Evolutionary conservation across 53 echinoderm and acorn worm species (phyloP), one percentile per base, ranked within the genome.

Genomic region (Actinopyga echinites): DNA sequence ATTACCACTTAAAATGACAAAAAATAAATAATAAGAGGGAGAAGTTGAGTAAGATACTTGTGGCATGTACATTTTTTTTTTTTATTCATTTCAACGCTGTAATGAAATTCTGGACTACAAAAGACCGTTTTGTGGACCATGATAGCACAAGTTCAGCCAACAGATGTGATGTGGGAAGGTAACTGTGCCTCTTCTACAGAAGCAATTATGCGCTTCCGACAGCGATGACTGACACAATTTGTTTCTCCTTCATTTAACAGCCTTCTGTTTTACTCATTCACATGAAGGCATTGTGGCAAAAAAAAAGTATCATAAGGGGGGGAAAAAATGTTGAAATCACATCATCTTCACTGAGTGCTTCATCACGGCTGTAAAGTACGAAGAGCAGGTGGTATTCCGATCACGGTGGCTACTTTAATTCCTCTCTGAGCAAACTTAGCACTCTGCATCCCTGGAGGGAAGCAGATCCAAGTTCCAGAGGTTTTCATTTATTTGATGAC

Each of bases 241-340:
- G n/a, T 71, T 71, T 71, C 71, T 71, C 71, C 71, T 71, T 71
- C 71, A 71, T 40, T 71, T 40, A 40, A 71, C 71, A 71, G 25
- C 21, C 43, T 40, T 71, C 71, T 71, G 71, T 38, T 71, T 40
- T 40, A 71, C 40, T 71, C 71, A 42, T 71, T 71, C 43, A 30
- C 44, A 71, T n/a, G 17, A 25, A 22, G 44, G 71, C 40, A 71
- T 8, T 69, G 40, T 71, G 25, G 22, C 22, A 38, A 23, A 17
- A 33, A 65, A 65, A 29, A 36, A 32, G 35, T 40, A 42, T 21
- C 68, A 34, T 34, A 33, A 68, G 17, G 8, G 30, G 21, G 34
- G 24, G 34, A 32, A 68, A 33, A 68, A 68, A 71, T 42, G 6
- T 42, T 23, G 43, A 42, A 71, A 42, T 49, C 49, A 49, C 49